Percentiles rank a stretch among this genome's conserved stretches.
phyloP scores from a whole-genome alignment of 2,797 vertebrate genomes.

The Chrysocyon brachyurus region DNA sequence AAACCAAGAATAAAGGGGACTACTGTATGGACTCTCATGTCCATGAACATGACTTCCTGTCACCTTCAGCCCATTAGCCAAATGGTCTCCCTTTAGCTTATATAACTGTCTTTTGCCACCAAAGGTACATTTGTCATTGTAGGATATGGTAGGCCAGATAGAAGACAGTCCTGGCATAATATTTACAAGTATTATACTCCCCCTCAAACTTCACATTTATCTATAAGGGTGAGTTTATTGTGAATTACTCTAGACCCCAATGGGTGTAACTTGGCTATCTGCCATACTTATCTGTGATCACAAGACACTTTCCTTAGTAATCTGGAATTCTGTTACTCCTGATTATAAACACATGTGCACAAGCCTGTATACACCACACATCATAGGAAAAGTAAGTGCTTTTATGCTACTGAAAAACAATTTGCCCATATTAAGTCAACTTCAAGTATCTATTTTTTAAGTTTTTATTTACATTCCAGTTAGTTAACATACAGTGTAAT shows the following conservation, averaged over 20 bases:
- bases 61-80: not conserved
- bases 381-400: not conserved
- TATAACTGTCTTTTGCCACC: not conserved
- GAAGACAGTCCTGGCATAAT: not conserved
- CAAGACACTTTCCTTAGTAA: not conserved
- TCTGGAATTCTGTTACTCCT: constrained; percentile 6
- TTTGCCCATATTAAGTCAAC: not conserved
- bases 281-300: not conserved
- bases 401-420: not conserved
- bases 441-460: not conserved
- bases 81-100: not conserved
- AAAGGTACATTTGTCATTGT: not conserved
- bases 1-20: not conserved
- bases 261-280: not conserved
- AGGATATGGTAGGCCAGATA: not conserved
- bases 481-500: not conserved
- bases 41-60: not conserved
- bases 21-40: not conserved
- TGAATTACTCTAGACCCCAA: not conserved
- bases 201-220: not conserved
- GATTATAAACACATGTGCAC: not conserved
- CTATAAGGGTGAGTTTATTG: not conserved
- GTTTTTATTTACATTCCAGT: not conserved
- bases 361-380: not conserved
- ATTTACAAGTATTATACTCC: not conserved